Conservation (phyloP, 2,888 invertebrate genomes). For the Anaspis maculata region DNA sequence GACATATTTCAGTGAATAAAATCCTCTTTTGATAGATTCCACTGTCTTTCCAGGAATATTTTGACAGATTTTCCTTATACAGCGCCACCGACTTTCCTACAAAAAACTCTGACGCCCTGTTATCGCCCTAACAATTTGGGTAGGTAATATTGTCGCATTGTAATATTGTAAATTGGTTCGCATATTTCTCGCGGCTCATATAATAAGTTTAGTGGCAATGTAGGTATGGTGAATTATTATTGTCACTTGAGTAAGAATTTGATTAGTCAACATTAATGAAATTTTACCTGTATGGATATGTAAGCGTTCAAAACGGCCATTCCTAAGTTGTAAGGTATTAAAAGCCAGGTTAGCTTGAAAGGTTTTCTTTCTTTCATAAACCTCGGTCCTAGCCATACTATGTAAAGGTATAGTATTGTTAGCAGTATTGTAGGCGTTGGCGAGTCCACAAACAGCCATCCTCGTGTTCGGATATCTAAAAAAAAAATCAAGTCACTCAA, state of each 20-base stretch:
- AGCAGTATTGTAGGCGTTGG: constrained; percentile 65
- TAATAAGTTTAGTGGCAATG: not conserved
- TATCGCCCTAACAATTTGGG: too few relatives aligned
- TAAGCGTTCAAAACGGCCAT: constrained; percentile 78
- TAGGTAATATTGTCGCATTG: too few relatives aligned
- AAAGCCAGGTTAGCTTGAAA: constrained; percentile 62
- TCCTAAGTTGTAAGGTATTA: constrained; percentile 77
- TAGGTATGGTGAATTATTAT: not conserved
- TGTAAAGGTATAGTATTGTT: constrained; percentile 61
- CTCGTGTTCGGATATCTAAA: constrained; percentile 70
- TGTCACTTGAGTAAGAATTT: not conserved
- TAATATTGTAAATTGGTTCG: too few relatives aligned
- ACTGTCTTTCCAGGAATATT: too few relatives aligned
- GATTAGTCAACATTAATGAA: not conserved
- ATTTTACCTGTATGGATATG: constrained; percentile 65
- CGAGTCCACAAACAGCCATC: constrained; percentile 80
- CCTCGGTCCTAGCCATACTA: constrained; percentile 75
- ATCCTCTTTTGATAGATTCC: too few relatives aligned
- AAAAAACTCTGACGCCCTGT: too few relatives aligned
- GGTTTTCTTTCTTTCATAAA: constrained; percentile 71
- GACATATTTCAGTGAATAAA: too few relatives aligned
- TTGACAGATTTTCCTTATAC: too few relatives aligned
- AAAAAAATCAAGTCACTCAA: constrained; percentile 19
- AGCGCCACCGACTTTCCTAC: too few relatives aligned
- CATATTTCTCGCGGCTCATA: too few relatives aligned